Evolutionary conservation across 1,140 invertebrate species (phyloP), one percentile per base, ranked within the genome.

Genomic region (Drosophila lini): DNA sequence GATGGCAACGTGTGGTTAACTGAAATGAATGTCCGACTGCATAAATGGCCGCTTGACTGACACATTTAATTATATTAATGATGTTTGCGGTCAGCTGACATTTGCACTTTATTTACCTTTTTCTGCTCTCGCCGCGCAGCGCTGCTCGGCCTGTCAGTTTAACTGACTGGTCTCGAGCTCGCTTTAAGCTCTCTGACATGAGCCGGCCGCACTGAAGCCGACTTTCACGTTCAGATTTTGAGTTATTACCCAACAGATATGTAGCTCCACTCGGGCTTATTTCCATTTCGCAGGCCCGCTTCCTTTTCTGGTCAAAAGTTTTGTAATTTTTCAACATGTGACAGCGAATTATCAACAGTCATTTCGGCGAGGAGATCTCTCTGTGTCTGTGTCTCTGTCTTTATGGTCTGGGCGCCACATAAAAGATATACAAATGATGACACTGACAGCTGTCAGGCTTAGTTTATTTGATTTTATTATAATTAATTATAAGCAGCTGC

Each of bases 1-100:
- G 56, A 68, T 63, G 63, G 65, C 64, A 58, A 58, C 60, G 61
- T 78, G 78, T 78, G 84, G 80, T 84, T 83, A 77, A 89, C 83
- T 89, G 84, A 83, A 86, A 83, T 83, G 77, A 80, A 73, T 82
- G 84, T 73, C 80, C 60, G 83, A 89, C 70, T 90, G 81, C 74
- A 89, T 89, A 90, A 89, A 89, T 89, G 84, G 80, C 85, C 71
- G 84, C 78, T 81, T 90, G 84, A 91, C 89, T 91, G 88, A 84
- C 88, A 91, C 81, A 85, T 91, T 91, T 91, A 91, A 91, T 91
- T 91, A 91, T 91, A 91, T 91, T 89, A 91, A 89, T 91, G 89
- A 89, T 91, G 80, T 84, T 89, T 84, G 84, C 89, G 84, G 88
- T 91, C 88, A 91, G 78, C 88, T 91, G 88, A 91, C 88, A 91